These are phyloP conservation scores for Typhlichthys subterraneus DNA, from an alignment of 2,797 vertebrate genomes.

Conservation along the genomic window DNA sequence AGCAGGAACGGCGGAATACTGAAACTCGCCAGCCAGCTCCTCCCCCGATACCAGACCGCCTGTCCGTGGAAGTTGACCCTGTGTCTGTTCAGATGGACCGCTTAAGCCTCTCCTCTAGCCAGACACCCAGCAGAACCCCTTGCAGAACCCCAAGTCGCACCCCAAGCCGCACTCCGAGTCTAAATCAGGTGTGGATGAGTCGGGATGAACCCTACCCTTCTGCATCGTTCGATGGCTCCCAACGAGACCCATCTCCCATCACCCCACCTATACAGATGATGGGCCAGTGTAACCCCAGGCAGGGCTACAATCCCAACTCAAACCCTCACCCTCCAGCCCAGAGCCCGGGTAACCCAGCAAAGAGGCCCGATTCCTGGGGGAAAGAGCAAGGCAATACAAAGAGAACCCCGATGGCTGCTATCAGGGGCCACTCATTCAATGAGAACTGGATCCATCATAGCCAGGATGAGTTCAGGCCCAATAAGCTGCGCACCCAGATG, in stretches of 20 bases:
- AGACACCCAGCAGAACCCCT: slow-evolving; percentile 79
- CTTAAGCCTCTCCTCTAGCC: slow-evolving; percentile 81
- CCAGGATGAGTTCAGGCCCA: slow-evolving; percentile 92
- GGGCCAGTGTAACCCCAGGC: slow-evolving; percentile 90
- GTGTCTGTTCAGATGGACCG: slow-evolving; percentile 95
- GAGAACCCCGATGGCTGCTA: slow-evolving; percentile 88
- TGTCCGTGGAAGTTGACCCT: slow-evolving; percentile 89
- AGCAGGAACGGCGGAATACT: slow-evolving; percentile 78
- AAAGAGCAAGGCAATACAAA: slow-evolving; percentile 89
- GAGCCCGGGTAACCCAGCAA: slow-evolving; percentile 67
- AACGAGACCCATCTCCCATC: slow-evolving; percentile 73
- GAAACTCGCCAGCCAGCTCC: slow-evolving; percentile 80
- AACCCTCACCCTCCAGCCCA: slow-evolving; percentile 75
- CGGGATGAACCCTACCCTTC: slow-evolving; percentile 89
- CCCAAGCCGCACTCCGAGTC: slow-evolving; percentile 89
- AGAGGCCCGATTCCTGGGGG: slow-evolving; percentile 87
- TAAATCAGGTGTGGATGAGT: slow-evolving; percentile 94
- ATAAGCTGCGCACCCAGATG: slow-evolving; percentile 92
- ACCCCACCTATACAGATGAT: slow-evolving; percentile 84
- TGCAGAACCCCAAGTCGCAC: slow-evolving; percentile 78
- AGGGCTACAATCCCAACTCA: slow-evolving; percentile 84
- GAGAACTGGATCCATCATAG: slow-evolving; percentile 94
- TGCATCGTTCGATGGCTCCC: slow-evolving; percentile 81
- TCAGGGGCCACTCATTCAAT: slow-evolving; percentile 88
- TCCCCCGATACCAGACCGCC: slow-evolving; percentile 83